phyloP scores from a whole-genome alignment of 2,113 vertebrate genomes.

The Epinephelus cyanopodus region DNA sequence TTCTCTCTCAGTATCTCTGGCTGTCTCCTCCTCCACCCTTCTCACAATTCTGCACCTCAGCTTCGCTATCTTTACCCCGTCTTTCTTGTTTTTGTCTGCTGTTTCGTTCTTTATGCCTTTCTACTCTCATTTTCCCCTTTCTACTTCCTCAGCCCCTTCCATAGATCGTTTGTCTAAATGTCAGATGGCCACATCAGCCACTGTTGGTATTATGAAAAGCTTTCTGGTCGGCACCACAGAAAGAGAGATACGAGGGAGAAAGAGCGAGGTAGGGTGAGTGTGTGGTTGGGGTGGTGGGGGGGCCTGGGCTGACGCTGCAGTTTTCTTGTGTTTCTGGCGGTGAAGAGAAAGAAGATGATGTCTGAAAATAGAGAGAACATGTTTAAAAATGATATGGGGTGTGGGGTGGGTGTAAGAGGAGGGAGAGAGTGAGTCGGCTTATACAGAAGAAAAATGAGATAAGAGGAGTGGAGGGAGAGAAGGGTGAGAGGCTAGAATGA shows the following conservation, averaged over 20 bases:
- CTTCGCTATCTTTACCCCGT: constrained; percentile 3
- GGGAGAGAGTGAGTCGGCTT: constrained; percentile 45
- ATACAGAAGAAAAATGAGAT: constrained; percentile 50
- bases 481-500: constrained; percentile 20
- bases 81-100: constrained; percentile 48
- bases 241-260: constrained; percentile 3
- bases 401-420: constrained; percentile 42
- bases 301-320: constrained; percentile 65
- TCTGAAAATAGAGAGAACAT: constrained; percentile 71
- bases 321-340: constrained; percentile 70
- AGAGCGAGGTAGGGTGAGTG: constrained; percentile 33
- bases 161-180: constrained; percentile 69
- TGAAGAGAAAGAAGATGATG: constrained; percentile 55
- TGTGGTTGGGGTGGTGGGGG: constrained; percentile 1
- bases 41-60: constrained; percentile 30
- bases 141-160: constrained; percentile 35
- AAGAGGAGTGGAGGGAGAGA: constrained; percentile 35
- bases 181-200: constrained; percentile 66
- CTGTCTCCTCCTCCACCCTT: constrained; percentile 28
- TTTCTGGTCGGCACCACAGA: constrained; percentile 43
- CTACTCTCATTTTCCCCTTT: constrained; percentile 36
- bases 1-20: constrained; percentile 37
- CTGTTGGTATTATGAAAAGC: constrained; percentile 69
- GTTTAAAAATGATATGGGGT: constrained; percentile 64
- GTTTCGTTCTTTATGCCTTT: constrained; percentile 34